These are phyloP conservation scores for Apodemus agrarius DNA, from an alignment of 2,797 vertebrate species.

Conservation along the genomic window DNA sequence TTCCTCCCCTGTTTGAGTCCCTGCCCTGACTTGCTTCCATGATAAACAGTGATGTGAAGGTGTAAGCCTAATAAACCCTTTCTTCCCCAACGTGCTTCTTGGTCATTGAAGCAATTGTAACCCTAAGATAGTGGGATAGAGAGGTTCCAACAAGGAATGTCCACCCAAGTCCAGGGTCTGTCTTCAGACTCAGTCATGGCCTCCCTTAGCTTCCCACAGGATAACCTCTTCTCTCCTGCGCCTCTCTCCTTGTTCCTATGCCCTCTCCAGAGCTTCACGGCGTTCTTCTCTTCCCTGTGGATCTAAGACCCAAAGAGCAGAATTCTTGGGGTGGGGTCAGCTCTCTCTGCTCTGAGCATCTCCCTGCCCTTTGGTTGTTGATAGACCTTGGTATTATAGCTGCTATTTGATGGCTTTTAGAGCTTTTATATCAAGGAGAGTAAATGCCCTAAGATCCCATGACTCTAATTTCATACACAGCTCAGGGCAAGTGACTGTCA, in stretches of 20 bases:
- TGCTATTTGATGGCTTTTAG: background rate
- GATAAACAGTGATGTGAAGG: too few species aligned
- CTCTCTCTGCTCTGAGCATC: background rate
- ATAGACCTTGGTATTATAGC: background rate
- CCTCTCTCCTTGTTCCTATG: background rate
- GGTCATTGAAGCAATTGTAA: background rate
- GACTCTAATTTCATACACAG: background rate
- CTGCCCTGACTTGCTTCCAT: background rate
- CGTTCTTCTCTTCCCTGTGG: fast-evolving
- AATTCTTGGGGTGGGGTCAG: background rate
- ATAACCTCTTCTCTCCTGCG: fast-evolving
- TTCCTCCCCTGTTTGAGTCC: background rate
- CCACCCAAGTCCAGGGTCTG: background rate
- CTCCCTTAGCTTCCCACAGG: background rate
- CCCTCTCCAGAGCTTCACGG: background rate
- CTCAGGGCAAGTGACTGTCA: background rate
- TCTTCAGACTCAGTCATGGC: background rate
- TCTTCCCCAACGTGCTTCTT: background rate
- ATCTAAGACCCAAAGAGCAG: background rate
- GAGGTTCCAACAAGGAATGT: background rate
- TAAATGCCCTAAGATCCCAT: background rate
- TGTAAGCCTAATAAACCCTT: background rate
- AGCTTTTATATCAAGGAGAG: background rate
- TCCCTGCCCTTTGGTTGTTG: background rate
- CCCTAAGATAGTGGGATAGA: background rate